Base-by-base conservation (phyloP, 2,113 vertebrate genomes). In the Myrmecophaga tridactyla region DNA sequence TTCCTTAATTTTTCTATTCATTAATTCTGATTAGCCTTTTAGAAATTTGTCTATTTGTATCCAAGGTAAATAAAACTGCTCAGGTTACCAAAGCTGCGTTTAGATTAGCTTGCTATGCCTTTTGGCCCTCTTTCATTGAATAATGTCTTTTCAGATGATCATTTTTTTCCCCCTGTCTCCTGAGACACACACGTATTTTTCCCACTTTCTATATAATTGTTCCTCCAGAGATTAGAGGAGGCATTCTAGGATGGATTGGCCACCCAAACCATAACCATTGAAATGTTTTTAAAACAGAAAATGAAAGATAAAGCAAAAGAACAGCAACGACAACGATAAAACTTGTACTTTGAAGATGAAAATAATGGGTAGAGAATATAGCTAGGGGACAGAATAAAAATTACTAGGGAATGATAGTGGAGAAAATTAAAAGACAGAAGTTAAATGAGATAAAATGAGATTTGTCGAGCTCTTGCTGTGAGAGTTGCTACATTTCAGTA, bases 11-110 rank as follows among this genome's bases (percentile, higher is more conserved):
- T 95, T 96, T 97, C 69, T 97, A 89, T 94, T 97, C 94, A 96
- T 96, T 97, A 96, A 92, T 96, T 95, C 97, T 97, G 97, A 96
- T 97, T 96, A 97, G 96, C 83, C 73, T 94, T 97, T 96, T 93
- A 95, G 60, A 96, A 95, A 94, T 63, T 86, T 91, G 36, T 90
- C 48, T 89, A 58, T 82, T 95, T n/a, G n/a, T 70, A 78, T 93
- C 60, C 60, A 36, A 94, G 43, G 34, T 91, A 96, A 96, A 95
- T 72, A 95, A 51, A 94, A 75, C 25, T 36, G 58, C n/a, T 95
- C 41, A 65, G 36, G 84, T 85, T 90, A 29, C 73, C 73, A n/a
- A 78, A 62, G n/a, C 29, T 2, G 0, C 23, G 1, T 63, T 27
- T 46, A 56, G 69, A 69, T 86, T 73, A 88, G 82, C 81, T 89